Evolutionary conservation across 2,888 invertebrate species (phyloP).

Genomic region (Cataglyphis albicans): DNA sequence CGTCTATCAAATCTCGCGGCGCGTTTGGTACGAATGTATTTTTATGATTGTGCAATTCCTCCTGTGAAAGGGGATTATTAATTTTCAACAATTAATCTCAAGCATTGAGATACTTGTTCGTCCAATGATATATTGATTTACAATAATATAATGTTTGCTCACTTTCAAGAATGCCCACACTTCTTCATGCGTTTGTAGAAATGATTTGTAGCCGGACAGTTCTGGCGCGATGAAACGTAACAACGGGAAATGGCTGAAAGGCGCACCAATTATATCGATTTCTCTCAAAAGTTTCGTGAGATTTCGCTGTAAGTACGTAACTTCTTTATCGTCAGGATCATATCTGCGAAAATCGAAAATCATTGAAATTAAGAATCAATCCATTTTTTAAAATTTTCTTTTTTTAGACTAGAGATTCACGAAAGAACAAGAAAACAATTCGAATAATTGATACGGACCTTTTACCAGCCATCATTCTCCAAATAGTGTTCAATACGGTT

Average conservation of each 20-base stretch:
- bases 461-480: constrained; percentile 94
- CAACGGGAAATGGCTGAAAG: constrained; percentile 93
- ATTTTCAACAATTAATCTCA: background rate
- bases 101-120: background rate
- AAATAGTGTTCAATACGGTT: constrained; percentile 92
- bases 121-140: background rate
- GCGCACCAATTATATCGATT: constrained; percentile 93
- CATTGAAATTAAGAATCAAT: constrained; percentile 14
- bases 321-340: constrained; percentile 89
- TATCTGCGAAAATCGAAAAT: constrained; percentile 51
- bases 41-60: constrained; percentile 91
- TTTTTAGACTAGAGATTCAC: background rate
- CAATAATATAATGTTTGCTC: constrained; percentile 56
- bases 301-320: constrained; percentile 90
- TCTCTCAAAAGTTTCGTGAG: constrained; percentile 91
- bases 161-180: constrained; percentile 91
- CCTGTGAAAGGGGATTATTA: constrained; percentile 78
- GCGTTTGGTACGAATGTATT: constrained; percentile 88
- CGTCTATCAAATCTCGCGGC: constrained; percentile 93
- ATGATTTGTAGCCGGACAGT: constrained; percentile 92
- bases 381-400: background rate
- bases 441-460: constrained; percentile 73
- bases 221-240: constrained; percentile 91
- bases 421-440: background rate
- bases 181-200: constrained; percentile 90